Evolutionary conservation across 2,888 invertebrate species (phyloP).

Genomic region (Ariolimax columbianus): DNA sequence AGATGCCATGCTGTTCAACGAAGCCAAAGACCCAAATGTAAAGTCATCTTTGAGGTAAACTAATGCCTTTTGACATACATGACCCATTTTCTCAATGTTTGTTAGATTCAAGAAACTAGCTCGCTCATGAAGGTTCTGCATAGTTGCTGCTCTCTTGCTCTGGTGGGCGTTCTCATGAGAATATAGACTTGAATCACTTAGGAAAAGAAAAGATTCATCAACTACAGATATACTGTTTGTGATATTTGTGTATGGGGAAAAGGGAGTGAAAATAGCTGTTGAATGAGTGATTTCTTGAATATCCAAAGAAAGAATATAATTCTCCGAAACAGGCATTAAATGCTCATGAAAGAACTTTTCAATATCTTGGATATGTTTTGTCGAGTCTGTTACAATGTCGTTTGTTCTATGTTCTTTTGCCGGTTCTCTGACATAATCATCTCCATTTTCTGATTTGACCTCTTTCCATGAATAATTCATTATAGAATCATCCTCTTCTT

Average conservation of each 20-base stretch:
- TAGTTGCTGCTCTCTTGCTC: slow-evolving; percentile 36
- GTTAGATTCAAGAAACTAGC: slow-evolving; percentile 53
- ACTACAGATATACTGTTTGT: slow-evolving; percentile 38
- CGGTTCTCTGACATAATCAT: not conserved
- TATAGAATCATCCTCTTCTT: not conserved
- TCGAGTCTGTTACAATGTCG: not conserved
- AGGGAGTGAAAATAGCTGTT: not conserved
- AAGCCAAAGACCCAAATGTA: slow-evolving; percentile 52
- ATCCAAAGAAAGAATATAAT: slow-evolving; percentile 36
- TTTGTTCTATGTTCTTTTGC: not conserved
- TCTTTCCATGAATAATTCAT: not conserved
- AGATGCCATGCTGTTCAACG: slow-evolving; percentile 16
- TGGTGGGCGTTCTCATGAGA: not conserved
- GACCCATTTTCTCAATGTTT: slow-evolving; percentile 40
- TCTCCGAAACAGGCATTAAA: slow-evolving; percentile 23
- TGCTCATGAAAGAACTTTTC: slow-evolving; percentile 36
- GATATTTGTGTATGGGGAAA: slow-evolving; percentile 9
- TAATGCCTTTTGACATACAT: slow-evolving; percentile 54
- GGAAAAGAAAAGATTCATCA: slow-evolving; percentile 43
- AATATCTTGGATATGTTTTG: slow-evolving; percentile 1
- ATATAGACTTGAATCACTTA: slow-evolving; percentile 6
- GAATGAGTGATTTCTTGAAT: slow-evolving; percentile 38
- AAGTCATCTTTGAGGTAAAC: slow-evolving; percentile 53
- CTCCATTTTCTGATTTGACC: no score
- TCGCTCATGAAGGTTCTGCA: slow-evolving; percentile 51